Percentiles rank a stretch among this genome's conserved stretches.
phyloP scores from a whole-genome alignment of 2,113 vertebrate species.

The Menura novaehollandiae region DNA sequence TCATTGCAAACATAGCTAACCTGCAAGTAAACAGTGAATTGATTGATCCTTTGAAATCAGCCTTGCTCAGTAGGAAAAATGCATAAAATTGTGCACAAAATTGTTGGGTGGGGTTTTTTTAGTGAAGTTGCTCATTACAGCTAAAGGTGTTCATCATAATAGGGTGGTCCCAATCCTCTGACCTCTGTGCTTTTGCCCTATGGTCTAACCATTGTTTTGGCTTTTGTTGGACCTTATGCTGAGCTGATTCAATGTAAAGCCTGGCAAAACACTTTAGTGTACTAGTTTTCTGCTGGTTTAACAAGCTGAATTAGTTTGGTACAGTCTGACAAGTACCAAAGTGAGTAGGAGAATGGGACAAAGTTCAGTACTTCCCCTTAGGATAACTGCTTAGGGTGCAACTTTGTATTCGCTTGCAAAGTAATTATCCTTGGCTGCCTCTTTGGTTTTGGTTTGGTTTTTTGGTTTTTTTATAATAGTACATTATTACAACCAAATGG shows the following conservation, averaged over 20 bases:
- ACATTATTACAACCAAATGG: neutral
- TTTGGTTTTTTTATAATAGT: neutral
- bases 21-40: neutral
- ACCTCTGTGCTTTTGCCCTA: neutral
- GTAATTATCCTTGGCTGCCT: neutral
- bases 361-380: neutral
- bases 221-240: neutral
- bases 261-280: neutral
- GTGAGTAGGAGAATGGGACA: neutral
- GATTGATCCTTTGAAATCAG: neutral
- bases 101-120: rapidly evolving
- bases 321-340: neutral
- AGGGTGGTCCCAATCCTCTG: neutral
- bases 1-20: neutral
- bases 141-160: neutral
- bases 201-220: neutral
- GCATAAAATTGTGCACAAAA: neutral
- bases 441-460: neutral
- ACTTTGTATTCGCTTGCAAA: neutral
- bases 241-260: neutral
- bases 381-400: neutral
- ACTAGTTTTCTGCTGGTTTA: neutral
- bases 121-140: neutral
- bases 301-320: neutral
- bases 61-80: neutral